These are phyloP conservation scores for Helogale parvula DNA, from an alignment of 2,113 vertebrate genomes.

Conservation along the genomic window DNA sequence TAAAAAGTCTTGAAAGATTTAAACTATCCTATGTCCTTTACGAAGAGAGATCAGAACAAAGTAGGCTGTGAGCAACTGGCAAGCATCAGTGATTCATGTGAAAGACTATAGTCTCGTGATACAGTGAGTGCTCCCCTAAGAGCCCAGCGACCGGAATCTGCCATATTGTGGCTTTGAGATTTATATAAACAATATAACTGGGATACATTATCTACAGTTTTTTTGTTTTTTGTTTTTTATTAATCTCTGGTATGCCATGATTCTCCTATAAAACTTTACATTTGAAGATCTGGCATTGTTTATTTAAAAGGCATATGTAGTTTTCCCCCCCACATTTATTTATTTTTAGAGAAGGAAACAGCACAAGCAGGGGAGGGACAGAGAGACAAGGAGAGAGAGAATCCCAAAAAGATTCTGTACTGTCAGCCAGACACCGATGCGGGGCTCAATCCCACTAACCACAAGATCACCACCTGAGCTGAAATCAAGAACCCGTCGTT, in stretches of 20 bases:
- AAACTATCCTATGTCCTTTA: neutral
- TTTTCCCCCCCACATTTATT: neutral
- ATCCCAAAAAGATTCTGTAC: too few relatives aligned
- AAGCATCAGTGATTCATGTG: neutral
- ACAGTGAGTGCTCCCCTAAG: neutral
- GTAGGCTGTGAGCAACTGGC: neutral
- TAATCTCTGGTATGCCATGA: neutral
- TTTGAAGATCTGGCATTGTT: neutral
- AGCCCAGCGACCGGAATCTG: neutral
- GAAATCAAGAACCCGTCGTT: too few relatives aligned
- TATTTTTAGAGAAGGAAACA: too few relatives aligned
- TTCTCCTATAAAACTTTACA: neutral
- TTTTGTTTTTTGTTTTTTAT: neutral
- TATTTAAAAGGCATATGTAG: neutral
- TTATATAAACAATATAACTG: neutral
- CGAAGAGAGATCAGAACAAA: neutral
- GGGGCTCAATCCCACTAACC: too few relatives aligned
- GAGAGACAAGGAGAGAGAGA: too few relatives aligned
- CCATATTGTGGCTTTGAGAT: neutral
- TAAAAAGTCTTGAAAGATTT: constrained; percentile 25
- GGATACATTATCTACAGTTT: neutral
- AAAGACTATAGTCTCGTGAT: neutral
- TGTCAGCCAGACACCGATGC: too few relatives aligned
- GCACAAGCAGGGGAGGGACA: too few relatives aligned
- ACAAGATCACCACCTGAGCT: too few relatives aligned